Evolutionary conservation across 2,797 vertebrate species (phyloP).

Genomic region (Xyrichtys novacula): DNA sequence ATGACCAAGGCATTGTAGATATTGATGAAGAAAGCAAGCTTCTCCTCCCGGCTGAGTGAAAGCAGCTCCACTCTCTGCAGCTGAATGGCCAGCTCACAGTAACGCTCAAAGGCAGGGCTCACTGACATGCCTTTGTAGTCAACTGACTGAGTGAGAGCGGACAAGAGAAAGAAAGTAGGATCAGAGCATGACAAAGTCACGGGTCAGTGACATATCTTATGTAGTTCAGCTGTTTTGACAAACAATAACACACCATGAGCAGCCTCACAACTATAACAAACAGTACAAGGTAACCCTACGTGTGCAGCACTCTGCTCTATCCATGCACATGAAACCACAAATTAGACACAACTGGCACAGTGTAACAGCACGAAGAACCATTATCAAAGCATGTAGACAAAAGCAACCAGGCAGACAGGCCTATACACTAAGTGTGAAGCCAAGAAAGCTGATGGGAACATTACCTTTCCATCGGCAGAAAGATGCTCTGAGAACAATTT

Average conservation of each 20-base stretch:
- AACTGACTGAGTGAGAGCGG: conserved; percentile 71
- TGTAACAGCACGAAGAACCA: neutral
- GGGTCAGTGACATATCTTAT: too few species aligned
- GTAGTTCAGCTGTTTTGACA: neutral
- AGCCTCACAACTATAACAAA: neutral
- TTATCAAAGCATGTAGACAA: neutral
- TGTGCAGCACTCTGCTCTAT: neutral
- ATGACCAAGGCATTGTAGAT: conserved; percentile 88
- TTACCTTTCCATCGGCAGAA: conserved; percentile 88
- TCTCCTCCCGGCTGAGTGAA: conserved; percentile 84
- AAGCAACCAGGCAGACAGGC: conserved; percentile 10
- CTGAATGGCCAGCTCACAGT: conserved; percentile 84
- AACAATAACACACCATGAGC: neutral
- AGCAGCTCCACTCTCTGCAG: conserved; percentile 85
- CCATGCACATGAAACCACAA: neutral
- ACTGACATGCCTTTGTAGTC: conserved; percentile 84
- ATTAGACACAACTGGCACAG: neutral
- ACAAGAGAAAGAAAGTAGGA: neutral
- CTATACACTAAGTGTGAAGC: neutral
- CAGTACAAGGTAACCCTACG: neutral
- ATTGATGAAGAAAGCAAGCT: conserved; percentile 89
- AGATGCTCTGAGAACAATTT: conserved; percentile 86
- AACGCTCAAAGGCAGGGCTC: conserved; percentile 79
- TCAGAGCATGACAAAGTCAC: neutral
- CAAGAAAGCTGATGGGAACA: neutral